Evolutionary conservation across 2,888 invertebrate genomes (phyloP).

Genomic region (Thyatira batis): DNA sequence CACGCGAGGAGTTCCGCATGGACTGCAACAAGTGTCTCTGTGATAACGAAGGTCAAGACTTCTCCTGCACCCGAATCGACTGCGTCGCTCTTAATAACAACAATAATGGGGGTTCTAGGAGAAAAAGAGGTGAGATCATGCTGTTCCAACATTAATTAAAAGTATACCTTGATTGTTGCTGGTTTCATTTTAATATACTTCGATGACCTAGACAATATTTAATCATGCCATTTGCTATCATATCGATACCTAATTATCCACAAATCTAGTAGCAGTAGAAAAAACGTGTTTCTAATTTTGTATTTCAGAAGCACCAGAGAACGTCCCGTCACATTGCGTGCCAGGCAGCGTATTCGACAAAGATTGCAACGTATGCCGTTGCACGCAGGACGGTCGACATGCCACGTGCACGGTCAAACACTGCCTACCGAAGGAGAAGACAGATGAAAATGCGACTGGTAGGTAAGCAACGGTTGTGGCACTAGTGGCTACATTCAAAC

Average conservation of each 20-base stretch:
- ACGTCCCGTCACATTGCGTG: conserved; percentile 48
- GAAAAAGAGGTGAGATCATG: conserved; percentile 60
- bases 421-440: conserved; percentile 43
- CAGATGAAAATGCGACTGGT: conserved; percentile 38
- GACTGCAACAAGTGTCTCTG: conserved; percentile 79
- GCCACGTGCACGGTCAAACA: conserved; percentile 69
- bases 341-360: conserved; percentile 63
- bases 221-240: too few relatives aligned
- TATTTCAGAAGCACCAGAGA: conserved; percentile 45
- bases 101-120: conserved; percentile 44
- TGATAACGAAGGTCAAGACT: conserved; percentile 63
- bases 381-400: conserved; percentile 67
- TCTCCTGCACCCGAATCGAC: conserved; percentile 75
- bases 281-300: too few relatives aligned
- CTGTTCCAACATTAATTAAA: too few relatives aligned
- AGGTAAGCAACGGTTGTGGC: conserved; percentile 27
- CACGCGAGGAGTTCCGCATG: conserved; percentile 69
- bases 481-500: too few relatives aligned
- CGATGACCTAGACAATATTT: too few relatives aligned
- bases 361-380: conserved; percentile 76
- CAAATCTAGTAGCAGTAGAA: too few relatives aligned
- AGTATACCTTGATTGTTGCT: too few relatives aligned
- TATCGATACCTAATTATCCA: too few relatives aligned
- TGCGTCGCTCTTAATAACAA: conserved; percentile 59
- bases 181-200: too few relatives aligned